Base-by-base conservation (phyloP, 1,140 invertebrate species). In the Nephotettix cincticeps region DNA sequence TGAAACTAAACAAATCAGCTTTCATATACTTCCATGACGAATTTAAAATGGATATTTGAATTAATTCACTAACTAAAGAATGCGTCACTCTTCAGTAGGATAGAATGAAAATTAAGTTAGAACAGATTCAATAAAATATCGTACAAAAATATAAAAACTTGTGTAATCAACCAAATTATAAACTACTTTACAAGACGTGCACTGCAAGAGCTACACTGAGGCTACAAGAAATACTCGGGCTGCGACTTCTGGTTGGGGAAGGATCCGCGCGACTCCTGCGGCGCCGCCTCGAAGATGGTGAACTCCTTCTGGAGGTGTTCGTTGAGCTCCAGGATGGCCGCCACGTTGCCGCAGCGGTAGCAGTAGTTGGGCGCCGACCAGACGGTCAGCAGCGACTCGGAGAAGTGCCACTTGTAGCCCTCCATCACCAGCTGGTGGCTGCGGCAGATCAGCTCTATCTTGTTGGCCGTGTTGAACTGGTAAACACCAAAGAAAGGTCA, bases 291-390 rank as follows among this genome's bases (percentile, higher is more conserved):
- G 81, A 99, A 99, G 86, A 99, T 98, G 73, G 95, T 97, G 79
- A 99, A 99, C 79, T 96, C 94, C 79, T 94, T 88, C 80, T 96
- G 91, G 56, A 98, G 86, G 80, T 96, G 93, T 83, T 99, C 96
- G 78, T 99, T 97, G 69, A 99, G 84, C 88, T 99, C 97, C 80
- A 99, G 84, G 80, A 99, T 99, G 6, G 98, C 97, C 21, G 98
- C 98, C 61, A 99, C 95, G 82, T 99, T 99, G 43, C 98, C 98
- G 85, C 98, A 99, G 82, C 97, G 92, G 82, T 99, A 99, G 81
- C 97, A 99, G 80, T 99, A 99, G 83, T 99, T 99, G 1, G 98
- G 98, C 28, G 98, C 98, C 2, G 98, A 99, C 98, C 98, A 99
- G 1, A 99, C 97, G 1, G 98, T 99, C 17, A 99, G 85, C 0